Conservation (phyloP, 2,797 vertebrate genomes). For the Bovichtus variegatus region DNA sequence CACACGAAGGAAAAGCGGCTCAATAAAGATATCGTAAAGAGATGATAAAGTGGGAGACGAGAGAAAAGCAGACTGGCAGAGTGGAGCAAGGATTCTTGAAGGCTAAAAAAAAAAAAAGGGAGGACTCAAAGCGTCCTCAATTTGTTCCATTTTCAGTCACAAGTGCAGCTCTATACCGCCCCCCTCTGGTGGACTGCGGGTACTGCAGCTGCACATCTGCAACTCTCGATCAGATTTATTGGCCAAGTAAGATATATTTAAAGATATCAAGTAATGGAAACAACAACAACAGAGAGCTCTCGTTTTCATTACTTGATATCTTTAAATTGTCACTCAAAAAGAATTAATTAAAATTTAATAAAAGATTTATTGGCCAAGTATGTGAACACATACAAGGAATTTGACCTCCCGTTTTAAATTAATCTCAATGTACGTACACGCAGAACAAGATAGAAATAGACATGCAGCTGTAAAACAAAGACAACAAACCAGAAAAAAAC, state of each 20-base stretch:
- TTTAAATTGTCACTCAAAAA: too few relatives aligned
- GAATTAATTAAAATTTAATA: too few relatives aligned
- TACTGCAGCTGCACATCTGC: conserved; percentile 32
- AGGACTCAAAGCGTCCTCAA: conserved; percentile 20
- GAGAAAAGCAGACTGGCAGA: neutral
- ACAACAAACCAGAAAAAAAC: too few relatives aligned
- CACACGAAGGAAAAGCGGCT: neutral
- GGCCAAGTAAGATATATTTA: too few relatives aligned
- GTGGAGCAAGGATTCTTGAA: conserved; percentile 20
- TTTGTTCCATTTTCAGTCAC: neutral
- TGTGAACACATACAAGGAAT: neutral
- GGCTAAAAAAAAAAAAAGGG: conserved; percentile 15
- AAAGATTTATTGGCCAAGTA: neutral
- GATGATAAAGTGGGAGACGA: neutral
- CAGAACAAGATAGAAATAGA: too few relatives aligned
- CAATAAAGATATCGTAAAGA: neutral
- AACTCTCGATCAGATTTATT: too few relatives aligned
- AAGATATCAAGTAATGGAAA: too few relatives aligned
- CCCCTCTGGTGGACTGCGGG: conserved; percentile 13
- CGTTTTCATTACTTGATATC: too few relatives aligned
- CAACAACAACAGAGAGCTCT: too few relatives aligned
- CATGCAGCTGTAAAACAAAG: too few relatives aligned
- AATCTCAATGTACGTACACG: neutral
- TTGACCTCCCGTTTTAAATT: neutral
- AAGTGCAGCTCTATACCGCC: conserved; percentile 16